Evolutionary conservation across 2,888 invertebrate genomes (phyloP), one percentile per base, ranked within the genome.

Genomic region (Eumacrocentrus americanus): DNA sequence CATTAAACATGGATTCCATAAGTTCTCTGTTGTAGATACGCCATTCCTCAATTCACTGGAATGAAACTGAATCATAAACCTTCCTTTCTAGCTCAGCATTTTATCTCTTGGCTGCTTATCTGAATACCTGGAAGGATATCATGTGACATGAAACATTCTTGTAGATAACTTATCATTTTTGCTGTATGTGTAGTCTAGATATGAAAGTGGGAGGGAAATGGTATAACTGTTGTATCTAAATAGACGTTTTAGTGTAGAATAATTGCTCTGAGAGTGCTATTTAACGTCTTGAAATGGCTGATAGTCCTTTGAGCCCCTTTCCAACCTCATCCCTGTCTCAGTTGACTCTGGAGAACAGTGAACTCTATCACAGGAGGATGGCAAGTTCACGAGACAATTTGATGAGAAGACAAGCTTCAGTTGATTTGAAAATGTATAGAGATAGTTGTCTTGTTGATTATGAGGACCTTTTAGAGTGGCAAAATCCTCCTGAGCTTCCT

Each of bases 331-430:
- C n/a, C n/a, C 64, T 75, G 22, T 74, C 74, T 46, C 58, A 78
- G 16, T 69, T 75, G 44, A 70, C 73, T 5, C 65, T 81, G 60
- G 72, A 73, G 14, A 70, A 72, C 61, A 80, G 80, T 63, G 70
- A 74, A 47, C 70, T 81, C 37, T 81, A 77, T 65, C 60, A 72
- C 14, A 70, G 81, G 61, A 68, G 81, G 52, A 69, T 68, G 65
- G 70, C 68, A 22, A 67, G 56, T 59, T 67, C 65, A 0, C 59
- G 63, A 25, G 61, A 67, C 58, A 71, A 60, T 67, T 68, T 67
- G 25, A 48, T 1, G 40, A 56, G 12, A 47, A 56, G 48, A 58
- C 42, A 20, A 7, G 51, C 35, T 23, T 51, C 14, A 18, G 53
- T 18, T 63, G 59, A 4, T 52, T 34, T 20, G 46, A 44, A 60